These are phyloP conservation scores for Babylonia areolata DNA, from an alignment of 1,140 invertebrate species.

Conservation along the genomic window DNA sequence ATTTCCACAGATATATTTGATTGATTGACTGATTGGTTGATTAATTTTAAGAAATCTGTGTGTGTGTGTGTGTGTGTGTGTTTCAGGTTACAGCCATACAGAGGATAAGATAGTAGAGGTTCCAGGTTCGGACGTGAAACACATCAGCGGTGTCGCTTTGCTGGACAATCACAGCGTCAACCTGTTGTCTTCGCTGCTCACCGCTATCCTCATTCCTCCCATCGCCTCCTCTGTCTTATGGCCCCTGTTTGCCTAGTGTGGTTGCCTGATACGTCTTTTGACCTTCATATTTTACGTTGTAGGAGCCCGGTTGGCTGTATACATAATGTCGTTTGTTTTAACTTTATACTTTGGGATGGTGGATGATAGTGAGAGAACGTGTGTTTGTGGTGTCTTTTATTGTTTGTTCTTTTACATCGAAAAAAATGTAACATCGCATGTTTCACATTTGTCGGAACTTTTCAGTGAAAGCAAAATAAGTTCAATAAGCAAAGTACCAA, in stretches of 20 bases:
- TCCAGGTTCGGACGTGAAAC: slow-evolving; percentile 83
- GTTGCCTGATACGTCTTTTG: not conserved
- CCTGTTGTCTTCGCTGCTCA: slow-evolving; percentile 87
- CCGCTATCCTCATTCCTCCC: slow-evolving; percentile 84
- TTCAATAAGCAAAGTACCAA: too few relatives aligned
- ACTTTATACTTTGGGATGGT: too few relatives aligned
- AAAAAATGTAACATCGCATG: too few relatives aligned
- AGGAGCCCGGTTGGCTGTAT: too few relatives aligned
- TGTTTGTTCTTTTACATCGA: too few relatives aligned
- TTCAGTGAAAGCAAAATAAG: too few relatives aligned
- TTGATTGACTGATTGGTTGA: too few relatives aligned
- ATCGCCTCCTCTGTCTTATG: slow-evolving; percentile 76
- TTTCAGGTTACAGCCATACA: not conserved
- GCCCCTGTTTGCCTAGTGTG: not conserved
- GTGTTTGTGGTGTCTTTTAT: too few relatives aligned
- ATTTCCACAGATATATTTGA: too few relatives aligned
- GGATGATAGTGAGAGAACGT: too few relatives aligned
- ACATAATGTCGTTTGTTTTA: too few relatives aligned
- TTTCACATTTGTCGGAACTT: too few relatives aligned
- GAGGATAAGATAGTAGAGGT: slow-evolving; percentile 82
- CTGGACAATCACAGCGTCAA: slow-evolving; percentile 96
- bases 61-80: slow-evolving; percentile 3
- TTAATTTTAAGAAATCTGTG: not conserved
- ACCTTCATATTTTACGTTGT: not conserved
- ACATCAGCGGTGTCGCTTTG: slow-evolving; percentile 86